phyloP scores from a whole-genome alignment of 2,888 invertebrate species.

The Lutraria lutraria region DNA sequence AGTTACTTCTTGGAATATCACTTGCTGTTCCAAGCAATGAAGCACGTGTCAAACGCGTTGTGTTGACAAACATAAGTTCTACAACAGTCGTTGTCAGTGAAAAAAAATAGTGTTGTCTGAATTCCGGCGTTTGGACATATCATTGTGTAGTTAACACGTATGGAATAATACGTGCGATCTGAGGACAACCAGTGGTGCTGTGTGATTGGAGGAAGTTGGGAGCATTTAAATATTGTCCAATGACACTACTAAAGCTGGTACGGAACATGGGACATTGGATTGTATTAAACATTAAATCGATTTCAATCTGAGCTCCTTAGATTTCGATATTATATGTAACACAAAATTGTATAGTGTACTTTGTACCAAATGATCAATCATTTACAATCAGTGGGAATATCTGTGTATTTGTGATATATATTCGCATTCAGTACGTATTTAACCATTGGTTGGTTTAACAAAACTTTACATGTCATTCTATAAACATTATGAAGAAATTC shows the following conservation, averaged over 20 bases:
- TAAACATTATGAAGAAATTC: neutral
- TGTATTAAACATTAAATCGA: neutral
- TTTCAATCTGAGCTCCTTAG: neutral
- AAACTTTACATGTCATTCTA: slow-evolving; percentile 14
- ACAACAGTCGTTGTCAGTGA: neutral
- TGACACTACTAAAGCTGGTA: neutral
- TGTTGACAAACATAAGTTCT: neutral
- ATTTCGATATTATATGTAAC: slow-evolving; percentile 28
- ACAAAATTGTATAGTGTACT: slow-evolving; percentile 22
- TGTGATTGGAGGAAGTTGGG: neutral
- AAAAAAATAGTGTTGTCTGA: neutral
- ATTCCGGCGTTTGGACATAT: neutral
- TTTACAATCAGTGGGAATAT: slow-evolving; percentile 3
- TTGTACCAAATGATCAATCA: slow-evolving; percentile 8
- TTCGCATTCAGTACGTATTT: slow-evolving; percentile 2
- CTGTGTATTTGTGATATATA: slow-evolving; percentile 4
- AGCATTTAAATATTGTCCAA: slow-evolving; percentile 19
- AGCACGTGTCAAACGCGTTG: neutral
- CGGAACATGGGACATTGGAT: neutral
- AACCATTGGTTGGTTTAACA: neutral
- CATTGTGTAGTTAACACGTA: neutral
- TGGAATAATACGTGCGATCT: neutral
- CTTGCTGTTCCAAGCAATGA: slow-evolving; percentile 8
- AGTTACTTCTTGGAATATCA: slow-evolving; percentile 1
- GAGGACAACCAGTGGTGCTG: neutral